Conservation (phyloP, 1,140 invertebrate species). For the Anoplolepis gracilipes region DNA sequence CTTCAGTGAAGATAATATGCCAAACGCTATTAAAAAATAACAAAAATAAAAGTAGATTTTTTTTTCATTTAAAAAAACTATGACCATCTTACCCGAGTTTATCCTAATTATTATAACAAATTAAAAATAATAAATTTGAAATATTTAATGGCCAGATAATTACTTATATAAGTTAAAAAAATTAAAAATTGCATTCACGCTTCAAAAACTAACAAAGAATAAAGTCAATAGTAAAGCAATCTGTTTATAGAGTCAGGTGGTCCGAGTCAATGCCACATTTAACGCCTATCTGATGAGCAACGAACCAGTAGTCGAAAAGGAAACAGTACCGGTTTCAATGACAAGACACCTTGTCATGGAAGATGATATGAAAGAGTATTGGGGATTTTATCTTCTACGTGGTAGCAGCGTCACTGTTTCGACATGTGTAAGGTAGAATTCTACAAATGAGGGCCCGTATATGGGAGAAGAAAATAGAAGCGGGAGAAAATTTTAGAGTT, state of each 20-base stretch:
- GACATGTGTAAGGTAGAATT: constrained; percentile 89
- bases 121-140: too few species aligned
- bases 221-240: not conserved
- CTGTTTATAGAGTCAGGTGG: constrained; percentile 88
- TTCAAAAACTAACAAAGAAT: not conserved
- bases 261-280: constrained; percentile 91
- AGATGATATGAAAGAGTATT: constrained; percentile 94
- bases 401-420: constrained; percentile 91
- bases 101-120: too few species aligned
- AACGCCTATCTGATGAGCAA: constrained; percentile 91
- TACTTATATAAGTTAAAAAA: constrained; percentile 5
- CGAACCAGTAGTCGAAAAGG: constrained; percentile 86
- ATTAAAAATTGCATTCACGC: not conserved
- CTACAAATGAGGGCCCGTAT: not conserved
- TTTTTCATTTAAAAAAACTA: too few species aligned
- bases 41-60: too few species aligned
- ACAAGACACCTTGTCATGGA: constrained; percentile 89
- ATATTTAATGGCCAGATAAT: too few species aligned
- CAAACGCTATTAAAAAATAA: too few species aligned
- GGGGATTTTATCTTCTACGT: constrained; percentile 92
- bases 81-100: too few species aligned
- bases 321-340: constrained; percentile 88
- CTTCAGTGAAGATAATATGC: too few species aligned
- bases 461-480: too few species aligned
- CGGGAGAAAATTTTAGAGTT: not conserved